Base-by-base conservation (phyloP, 2,888 invertebrate species). In the Apamea anceps region DNA sequence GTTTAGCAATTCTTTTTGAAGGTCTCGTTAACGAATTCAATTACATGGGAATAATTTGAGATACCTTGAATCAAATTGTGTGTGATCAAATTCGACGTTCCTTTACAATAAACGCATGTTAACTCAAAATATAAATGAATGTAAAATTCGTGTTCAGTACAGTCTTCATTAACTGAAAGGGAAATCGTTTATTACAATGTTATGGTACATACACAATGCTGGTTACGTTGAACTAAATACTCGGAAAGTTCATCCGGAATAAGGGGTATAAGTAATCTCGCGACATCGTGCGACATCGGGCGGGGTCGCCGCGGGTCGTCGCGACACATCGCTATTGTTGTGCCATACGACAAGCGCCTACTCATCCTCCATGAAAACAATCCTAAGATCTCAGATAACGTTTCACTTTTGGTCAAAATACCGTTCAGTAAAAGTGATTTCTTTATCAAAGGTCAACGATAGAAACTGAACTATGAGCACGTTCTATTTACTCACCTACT, bases 321-420 rank as follows among this genome's bases (percentile, higher is more conserved):
- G 76, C 80, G 77, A 87, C 81, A 81, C 71, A 83, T 86, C 77
- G 67, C 86, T 85, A 88, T 89, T 88, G 89, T 88, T 88, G 71
- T 81, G 67, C 77, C 71, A 63, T 82, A 91, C 86, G 87, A 85
- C 79, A 89, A 87, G 89, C 89, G 94, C 90, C 91, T 91, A 94
- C 91, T 95, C 95, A 96, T 94, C 93, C 91, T 90, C 90, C 89
- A 94, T 92, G 94, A 95, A 95, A 95, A 95, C 94, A 93, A 94
- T 91, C 90, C 92, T 84, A 85, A 86, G 93, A 94, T 93, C 89
- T 86, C 82, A 88, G 91, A 92, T 91, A 93, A 85, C 93, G 93
- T 94, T 94, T 94, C 93, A 94, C 93, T 93, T 94, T 94, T 93
- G 89, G 88, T 91, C 86, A 90, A 89, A 92, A 93, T 91, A 92